phyloP scores from a whole-genome alignment of 2,797 vertebrate species.

The Cynopterus sphinx region DNA sequence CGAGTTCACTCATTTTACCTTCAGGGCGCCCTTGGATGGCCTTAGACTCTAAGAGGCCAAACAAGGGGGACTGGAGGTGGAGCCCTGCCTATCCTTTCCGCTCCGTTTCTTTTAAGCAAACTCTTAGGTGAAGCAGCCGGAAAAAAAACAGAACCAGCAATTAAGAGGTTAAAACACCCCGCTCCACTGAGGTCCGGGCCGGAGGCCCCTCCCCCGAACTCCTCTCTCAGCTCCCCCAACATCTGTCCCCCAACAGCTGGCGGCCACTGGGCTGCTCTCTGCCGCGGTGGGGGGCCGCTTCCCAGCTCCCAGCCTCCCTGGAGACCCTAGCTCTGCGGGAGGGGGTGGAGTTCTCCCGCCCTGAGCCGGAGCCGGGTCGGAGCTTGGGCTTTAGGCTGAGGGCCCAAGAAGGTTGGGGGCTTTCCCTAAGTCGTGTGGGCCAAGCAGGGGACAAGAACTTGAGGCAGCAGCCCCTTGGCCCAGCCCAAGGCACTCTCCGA shows the following conservation, averaged over 20 bases:
- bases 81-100: not conserved
- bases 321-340: conserved; percentile 21
- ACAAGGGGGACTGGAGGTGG: not conserved
- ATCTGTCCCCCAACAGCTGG: conserved; percentile 76
- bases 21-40: not conserved
- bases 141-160: conserved; percentile 63
- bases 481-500: not conserved
- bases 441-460: not conserved
- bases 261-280: not conserved
- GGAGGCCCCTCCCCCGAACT: conserved; percentile 36
- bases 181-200: conserved; percentile 45
- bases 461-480: not conserved
- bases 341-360: not conserved
- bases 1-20: not conserved
- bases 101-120: not conserved
- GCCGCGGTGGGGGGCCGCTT: conserved; percentile 52
- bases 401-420: not conserved
- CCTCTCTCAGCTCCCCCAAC: conserved; percentile 7
- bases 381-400: not conserved
- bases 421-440: not conserved
- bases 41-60: not conserved
- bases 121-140: not conserved
- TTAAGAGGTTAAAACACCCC: conserved; percentile 73
- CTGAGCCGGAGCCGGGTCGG: not conserved
- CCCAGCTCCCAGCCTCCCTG: conserved; percentile 3